A percentile compares a stretch with the other conserved stretches of the same genome.
phyloP scores from a whole-genome alignment of 1,140 invertebrate genomes.

The Bathynomus jamesi region DNA sequence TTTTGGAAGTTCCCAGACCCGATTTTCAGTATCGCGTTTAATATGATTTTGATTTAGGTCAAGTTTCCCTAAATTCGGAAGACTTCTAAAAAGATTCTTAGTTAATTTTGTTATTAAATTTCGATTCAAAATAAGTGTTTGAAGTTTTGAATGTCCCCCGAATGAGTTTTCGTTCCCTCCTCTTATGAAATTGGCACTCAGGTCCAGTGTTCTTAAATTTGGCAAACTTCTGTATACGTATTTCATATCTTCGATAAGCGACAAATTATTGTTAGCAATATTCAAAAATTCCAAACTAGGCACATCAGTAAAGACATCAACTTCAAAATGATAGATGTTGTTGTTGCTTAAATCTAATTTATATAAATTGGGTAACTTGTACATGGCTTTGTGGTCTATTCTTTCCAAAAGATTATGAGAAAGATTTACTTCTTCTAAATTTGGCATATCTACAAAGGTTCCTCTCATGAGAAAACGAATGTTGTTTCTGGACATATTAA shows the following conservation, averaged over 20 bases:
- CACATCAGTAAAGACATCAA: conserved; percentile 64
- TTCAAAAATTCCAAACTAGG: conserved; percentile 62
- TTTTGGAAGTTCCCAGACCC: conserved; percentile 39
- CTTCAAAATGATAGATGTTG: conserved; percentile 63
- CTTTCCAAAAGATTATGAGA: conserved; percentile 65
- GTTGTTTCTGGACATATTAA: conserved; percentile 61
- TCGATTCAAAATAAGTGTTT: conserved; percentile 68
- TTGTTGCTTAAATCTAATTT: conserved; percentile 70
- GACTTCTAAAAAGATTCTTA: conserved; percentile 63
- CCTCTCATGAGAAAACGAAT: conserved; percentile 63
- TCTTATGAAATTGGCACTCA: conserved; percentile 61
- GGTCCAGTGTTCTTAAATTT: conserved; percentile 62
- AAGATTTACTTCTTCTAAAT: conserved; percentile 59
- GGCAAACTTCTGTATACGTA: conserved; percentile 63
- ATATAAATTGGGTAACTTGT: conserved; percentile 62
- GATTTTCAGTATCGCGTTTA: conserved; percentile 49
- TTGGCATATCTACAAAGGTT: conserved; percentile 68
- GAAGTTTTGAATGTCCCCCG: conserved; percentile 64
- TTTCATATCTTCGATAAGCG: conserved; percentile 50
- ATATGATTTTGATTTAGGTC: conserved; percentile 61
- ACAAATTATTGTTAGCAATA: conserved; percentile 65
- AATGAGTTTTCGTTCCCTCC: conserved; percentile 65
- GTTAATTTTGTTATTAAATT: conserved; percentile 65
- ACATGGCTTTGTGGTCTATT: conserved; percentile 66
- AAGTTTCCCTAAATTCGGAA: conserved; percentile 71